These are phyloP conservation scores for Archaeoteleia sp. DNA, from an alignment of 2,888 invertebrate genomes.

Conservation along the genomic window DNA sequence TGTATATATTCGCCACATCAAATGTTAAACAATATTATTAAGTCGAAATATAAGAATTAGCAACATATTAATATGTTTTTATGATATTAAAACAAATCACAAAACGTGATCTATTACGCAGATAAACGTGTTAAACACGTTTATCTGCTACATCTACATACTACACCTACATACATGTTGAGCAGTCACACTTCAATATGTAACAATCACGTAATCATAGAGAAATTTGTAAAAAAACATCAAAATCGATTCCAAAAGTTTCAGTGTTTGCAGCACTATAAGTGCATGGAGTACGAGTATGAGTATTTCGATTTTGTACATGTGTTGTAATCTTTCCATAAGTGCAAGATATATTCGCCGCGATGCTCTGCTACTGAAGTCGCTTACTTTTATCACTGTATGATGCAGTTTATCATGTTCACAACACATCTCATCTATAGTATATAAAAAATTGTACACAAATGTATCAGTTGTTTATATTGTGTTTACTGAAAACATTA, in stretches of 20 bases:
- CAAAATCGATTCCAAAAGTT: constrained; percentile 58
- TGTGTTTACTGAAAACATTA: too few relatives aligned
- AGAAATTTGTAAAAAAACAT: constrained; percentile 58
- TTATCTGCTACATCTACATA: too few relatives aligned
- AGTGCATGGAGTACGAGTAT: constrained; percentile 63
- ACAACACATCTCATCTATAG: constrained; percentile 60
- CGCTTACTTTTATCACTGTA: constrained; percentile 65
- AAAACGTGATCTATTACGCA: neutral
- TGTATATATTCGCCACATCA: too few relatives aligned
- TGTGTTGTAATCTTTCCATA: constrained; percentile 64
- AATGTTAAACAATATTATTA: too few relatives aligned
- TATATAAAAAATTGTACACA: too few relatives aligned
- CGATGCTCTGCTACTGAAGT: constrained; percentile 64
- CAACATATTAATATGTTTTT: too few relatives aligned
- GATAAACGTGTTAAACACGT: too few relatives aligned
- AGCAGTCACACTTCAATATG: neutral
- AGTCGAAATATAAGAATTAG: too few relatives aligned
- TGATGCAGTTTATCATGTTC: constrained; percentile 68
- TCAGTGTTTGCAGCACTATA: constrained; percentile 62
- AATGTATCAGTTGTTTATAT: too few relatives aligned
- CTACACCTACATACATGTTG: too few relatives aligned
- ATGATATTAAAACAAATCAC: neutral
- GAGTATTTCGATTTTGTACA: constrained; percentile 68
- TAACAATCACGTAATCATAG: constrained; percentile 33
- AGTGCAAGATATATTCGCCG: constrained; percentile 64